A percentile compares a stretch with the other conserved stretches of the same genome.
Conservation (phyloP, 23 tunicate species). For the Clavelina lepadiformis region DNA sequence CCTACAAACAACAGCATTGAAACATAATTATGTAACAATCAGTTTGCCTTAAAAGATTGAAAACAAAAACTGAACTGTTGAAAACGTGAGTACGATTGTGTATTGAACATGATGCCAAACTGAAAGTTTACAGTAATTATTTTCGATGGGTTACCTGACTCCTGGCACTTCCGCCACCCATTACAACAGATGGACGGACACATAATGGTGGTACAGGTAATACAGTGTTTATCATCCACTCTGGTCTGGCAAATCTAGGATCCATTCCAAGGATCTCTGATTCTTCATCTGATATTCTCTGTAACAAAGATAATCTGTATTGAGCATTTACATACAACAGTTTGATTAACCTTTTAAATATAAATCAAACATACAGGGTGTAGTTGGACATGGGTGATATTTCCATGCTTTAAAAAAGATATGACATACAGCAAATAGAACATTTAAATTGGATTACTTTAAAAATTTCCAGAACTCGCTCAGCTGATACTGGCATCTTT, state of each 20-base stretch:
- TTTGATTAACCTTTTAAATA: too few species aligned
- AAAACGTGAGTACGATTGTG: background rate
- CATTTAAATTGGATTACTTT: constrained; percentile 61
- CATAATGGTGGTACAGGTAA: constrained; percentile 97
- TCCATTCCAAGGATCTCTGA: constrained; percentile 98
- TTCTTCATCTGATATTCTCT: constrained; percentile 97
- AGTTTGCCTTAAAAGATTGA: background rate
- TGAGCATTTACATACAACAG: too few species aligned
- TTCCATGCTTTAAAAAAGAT: background rate
- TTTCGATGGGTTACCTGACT: constrained; percentile 51
- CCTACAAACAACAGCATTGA: constrained; percentile 35
- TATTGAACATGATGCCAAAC: background rate
- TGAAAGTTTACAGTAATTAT: background rate
- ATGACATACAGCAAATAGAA: background rate
- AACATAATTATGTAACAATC: background rate
- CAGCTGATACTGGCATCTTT: constrained; percentile 92
- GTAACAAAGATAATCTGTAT: constrained; percentile 3
- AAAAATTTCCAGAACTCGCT: constrained; percentile 91
- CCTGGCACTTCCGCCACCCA: constrained; percentile 98
- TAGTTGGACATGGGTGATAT: background rate
- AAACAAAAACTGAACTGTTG: background rate
- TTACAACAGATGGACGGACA: constrained; percentile 98
- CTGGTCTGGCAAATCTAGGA: constrained; percentile 94
- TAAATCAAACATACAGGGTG: too few species aligned
- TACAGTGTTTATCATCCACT: constrained; percentile 98